Conservation (phyloP, 1,140 invertebrate species). For the Bombus superbus region DNA sequence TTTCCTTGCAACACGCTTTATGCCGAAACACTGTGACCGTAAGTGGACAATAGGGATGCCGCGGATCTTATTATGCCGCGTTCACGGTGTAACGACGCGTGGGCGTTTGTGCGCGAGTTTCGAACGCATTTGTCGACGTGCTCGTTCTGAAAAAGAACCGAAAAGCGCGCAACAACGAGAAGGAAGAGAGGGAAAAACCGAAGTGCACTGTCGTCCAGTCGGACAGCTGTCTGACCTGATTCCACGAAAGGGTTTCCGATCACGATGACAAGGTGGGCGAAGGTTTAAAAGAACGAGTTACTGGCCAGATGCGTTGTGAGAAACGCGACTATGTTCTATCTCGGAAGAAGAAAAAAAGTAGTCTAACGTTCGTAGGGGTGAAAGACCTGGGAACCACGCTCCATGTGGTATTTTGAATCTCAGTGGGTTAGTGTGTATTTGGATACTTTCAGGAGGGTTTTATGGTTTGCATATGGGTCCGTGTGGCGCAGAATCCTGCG, state of each 20-base stretch:
- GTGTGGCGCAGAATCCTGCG: background rate
- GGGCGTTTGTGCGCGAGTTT: constrained; percentile 38
- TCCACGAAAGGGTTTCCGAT: constrained; percentile 59
- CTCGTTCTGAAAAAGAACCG: constrained; percentile 4
- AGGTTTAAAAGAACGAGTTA: constrained; percentile 45
- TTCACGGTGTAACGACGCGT: constrained; percentile 45
- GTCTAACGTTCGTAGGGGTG: background rate
- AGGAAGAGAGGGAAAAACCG: constrained; percentile 35
- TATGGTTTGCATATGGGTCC: background rate
- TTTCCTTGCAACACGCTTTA: background rate
- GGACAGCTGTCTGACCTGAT: constrained; percentile 67
- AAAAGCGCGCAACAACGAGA: constrained; percentile 6
- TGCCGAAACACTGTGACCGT: constrained; percentile 43
- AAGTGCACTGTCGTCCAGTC: constrained; percentile 13
- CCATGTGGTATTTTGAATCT: background rate
- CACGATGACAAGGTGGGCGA: constrained; percentile 54
- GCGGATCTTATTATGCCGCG: constrained; percentile 52
- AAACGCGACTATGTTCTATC: background rate
- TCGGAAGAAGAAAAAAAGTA: background rate
- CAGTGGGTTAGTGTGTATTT: background rate
- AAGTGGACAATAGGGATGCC: constrained; percentile 67
- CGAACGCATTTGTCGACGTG: constrained; percentile 45
- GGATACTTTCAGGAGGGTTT: background rate
- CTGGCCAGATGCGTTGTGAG: constrained; percentile 20
- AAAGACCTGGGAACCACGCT: background rate